Percentiles rank a stretch among this genome's conserved stretches.
Evolutionary conservation across 2,113 vertebrate genomes (phyloP).

Genomic region (Sapajus apella): DNA sequence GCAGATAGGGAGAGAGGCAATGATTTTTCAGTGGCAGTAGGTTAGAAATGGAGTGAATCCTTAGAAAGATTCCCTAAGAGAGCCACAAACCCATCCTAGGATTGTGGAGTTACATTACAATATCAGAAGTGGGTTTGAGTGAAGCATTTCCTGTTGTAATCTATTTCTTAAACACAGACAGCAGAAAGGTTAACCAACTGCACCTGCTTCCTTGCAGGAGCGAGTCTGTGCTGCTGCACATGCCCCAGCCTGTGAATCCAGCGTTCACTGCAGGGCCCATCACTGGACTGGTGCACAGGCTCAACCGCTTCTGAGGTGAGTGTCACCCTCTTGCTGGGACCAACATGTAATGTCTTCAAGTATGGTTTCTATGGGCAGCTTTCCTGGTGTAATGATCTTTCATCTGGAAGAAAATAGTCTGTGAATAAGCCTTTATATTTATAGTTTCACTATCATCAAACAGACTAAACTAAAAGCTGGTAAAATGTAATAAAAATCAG

Average conservation of each 20-base stretch:
- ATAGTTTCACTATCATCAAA: not conserved
- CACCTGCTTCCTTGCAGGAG: not conserved
- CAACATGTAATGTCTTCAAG: rapidly evolving
- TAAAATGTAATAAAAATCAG: not conserved
- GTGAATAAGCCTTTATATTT: rapidly evolving
- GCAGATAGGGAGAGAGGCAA: not conserved
- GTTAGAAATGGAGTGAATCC: not conserved
- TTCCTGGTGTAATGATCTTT: not conserved
- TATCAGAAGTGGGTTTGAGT: not conserved
- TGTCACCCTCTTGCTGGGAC: rapidly evolving
- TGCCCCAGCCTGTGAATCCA: not conserved
- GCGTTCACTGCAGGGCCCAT: not conserved
- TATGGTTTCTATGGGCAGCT: not conserved
- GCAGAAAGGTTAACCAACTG: not conserved
- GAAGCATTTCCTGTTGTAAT: not conserved
- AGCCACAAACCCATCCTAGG: not conserved
- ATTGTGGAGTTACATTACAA: not conserved
- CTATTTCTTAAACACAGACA: not conserved
- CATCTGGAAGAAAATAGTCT: not conserved
- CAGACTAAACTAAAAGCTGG: not conserved
- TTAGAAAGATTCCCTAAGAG: not conserved
- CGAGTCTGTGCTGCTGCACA: not conserved
- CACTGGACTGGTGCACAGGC: not conserved
- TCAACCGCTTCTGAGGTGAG: not conserved
- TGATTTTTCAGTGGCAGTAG: not conserved